Evolutionary conservation across 1,140 invertebrate genomes (phyloP).

Genomic region (Achroia grisella): DNA sequence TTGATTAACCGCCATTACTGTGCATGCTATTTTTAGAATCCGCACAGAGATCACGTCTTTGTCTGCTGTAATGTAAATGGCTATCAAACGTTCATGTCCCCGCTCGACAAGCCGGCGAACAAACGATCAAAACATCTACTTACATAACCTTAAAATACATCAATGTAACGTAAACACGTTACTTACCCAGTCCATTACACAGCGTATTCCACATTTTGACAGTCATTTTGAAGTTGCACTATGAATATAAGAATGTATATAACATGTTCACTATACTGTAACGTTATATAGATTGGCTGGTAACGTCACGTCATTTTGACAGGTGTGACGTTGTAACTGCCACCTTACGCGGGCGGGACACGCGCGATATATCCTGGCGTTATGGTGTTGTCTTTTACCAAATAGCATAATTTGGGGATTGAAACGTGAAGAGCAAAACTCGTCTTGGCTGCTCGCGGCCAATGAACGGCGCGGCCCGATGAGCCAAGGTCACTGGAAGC

Average conservation of each 20-base stretch:
- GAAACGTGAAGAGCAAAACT: constrained; percentile 32
- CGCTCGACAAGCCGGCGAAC: constrained; percentile 15
- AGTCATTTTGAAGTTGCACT: constrained; percentile 28
- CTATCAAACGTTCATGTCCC: constrained; percentile 33
- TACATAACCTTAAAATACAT: constrained; percentile 46
- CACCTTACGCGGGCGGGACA: constrained; percentile 29
- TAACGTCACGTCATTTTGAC: constrained; percentile 60
- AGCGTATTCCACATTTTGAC: constrained; percentile 41
- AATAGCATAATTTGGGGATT: constrained; percentile 53
- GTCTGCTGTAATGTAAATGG: constrained; percentile 62
- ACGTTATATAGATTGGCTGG: constrained; percentile 41
- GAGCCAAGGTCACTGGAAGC: constrained; percentile 58
- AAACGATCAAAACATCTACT: constrained; percentile 34
- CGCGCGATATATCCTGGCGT: constrained; percentile 33
- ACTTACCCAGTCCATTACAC: constrained; percentile 43
- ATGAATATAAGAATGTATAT: constrained; percentile 23
- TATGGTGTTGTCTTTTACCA: constrained; percentile 20
- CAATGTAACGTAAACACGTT: constrained; percentile 15
- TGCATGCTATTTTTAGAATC: constrained; percentile 62
- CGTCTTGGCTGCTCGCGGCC: constrained; percentile 52
- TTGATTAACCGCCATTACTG: constrained; percentile 66
- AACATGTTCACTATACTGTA: constrained; percentile 18
- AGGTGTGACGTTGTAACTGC: constrained; percentile 48
- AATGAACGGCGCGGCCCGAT: constrained; percentile 54
- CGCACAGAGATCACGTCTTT: constrained; percentile 64